These are phyloP conservation scores for Alouatta palliata DNA, from an alignment of 2,113 vertebrate genomes.

Conservation along the genomic window DNA sequence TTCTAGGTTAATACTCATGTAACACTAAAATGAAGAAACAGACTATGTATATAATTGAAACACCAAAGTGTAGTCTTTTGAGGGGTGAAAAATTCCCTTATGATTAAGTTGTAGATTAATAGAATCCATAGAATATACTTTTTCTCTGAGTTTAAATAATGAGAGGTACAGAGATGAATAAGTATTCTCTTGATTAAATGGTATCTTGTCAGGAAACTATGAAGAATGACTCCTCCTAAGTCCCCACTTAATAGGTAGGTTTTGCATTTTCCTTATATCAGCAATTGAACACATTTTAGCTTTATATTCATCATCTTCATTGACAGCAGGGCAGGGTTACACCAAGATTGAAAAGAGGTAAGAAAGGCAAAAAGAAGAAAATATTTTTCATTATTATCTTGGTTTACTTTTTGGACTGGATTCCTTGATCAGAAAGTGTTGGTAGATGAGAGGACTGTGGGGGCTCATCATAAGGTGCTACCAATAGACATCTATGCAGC, in stretches of 20 bases:
- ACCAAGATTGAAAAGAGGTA: background rate
- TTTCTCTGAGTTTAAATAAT: constrained; percentile 50
- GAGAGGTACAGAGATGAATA: background rate
- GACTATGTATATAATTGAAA: constrained; percentile 26
- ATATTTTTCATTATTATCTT: background rate
- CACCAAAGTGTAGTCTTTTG: background rate
- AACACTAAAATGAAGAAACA: constrained; percentile 50
- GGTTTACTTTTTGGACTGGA: background rate
- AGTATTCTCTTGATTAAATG: constrained; percentile 7
- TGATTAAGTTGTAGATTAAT: constrained; percentile 20
- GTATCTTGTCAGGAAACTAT: background rate
- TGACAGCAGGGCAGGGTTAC: background rate
- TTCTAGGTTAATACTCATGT: background rate
- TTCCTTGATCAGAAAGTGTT: background rate
- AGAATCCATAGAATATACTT: background rate
- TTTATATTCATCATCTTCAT: background rate
- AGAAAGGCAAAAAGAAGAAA: background rate
- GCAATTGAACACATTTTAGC: background rate
- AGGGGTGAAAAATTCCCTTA: background rate
- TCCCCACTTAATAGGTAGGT: background rate
- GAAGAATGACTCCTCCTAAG: background rate
- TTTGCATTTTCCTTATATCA: background rate
- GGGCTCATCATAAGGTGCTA: background rate
- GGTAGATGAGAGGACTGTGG: background rate
- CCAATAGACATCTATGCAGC: background rate